phyloP scores from a whole-genome alignment of 1,140 invertebrate genomes.

The Cyclargus thomasi region DNA sequence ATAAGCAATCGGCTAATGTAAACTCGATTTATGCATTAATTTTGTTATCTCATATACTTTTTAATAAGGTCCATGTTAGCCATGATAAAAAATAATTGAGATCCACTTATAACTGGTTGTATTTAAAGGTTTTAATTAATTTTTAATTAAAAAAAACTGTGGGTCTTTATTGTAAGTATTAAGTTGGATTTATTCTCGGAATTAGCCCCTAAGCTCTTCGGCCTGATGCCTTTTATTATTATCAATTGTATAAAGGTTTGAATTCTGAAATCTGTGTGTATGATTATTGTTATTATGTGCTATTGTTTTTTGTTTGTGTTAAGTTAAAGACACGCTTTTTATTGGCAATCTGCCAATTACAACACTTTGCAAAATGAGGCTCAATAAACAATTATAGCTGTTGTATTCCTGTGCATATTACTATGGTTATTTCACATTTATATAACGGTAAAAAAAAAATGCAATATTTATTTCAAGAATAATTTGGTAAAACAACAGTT shows the following conservation, averaged over 20 bases:
- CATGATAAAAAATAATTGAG: conserved; percentile 25
- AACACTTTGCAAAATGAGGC: too few relatives aligned
- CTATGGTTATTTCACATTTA: too few relatives aligned
- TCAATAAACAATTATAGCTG: too few relatives aligned
- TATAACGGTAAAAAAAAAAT: too few relatives aligned
- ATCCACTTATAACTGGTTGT: conserved; percentile 9
- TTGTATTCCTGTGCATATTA: too few relatives aligned
- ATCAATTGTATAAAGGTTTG: background rate
- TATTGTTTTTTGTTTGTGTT: too few relatives aligned
- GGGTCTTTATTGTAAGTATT: background rate
- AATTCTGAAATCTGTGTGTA: background rate
- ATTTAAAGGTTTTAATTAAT: conserved; percentile 5
- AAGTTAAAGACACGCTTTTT: too few relatives aligned
- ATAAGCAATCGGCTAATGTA: conserved; percentile 7
- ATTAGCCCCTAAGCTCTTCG: background rate
- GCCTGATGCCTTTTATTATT: background rate
- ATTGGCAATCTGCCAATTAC: too few relatives aligned
- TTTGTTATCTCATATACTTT: conserved; percentile 46
- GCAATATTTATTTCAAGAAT: too few relatives aligned
- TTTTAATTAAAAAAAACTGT: conserved; percentile 3
- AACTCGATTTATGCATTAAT: conserved; percentile 62
- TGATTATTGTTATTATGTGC: background rate
- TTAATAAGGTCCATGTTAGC: conserved; percentile 47
- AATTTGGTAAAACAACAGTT: too few relatives aligned
- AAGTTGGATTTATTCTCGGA: background rate